Evolutionary conservation across 30 jellyfish, hydroid and myxozoan genomes (phyloP).

Genomic region (Aurelia coerulea): DNA sequence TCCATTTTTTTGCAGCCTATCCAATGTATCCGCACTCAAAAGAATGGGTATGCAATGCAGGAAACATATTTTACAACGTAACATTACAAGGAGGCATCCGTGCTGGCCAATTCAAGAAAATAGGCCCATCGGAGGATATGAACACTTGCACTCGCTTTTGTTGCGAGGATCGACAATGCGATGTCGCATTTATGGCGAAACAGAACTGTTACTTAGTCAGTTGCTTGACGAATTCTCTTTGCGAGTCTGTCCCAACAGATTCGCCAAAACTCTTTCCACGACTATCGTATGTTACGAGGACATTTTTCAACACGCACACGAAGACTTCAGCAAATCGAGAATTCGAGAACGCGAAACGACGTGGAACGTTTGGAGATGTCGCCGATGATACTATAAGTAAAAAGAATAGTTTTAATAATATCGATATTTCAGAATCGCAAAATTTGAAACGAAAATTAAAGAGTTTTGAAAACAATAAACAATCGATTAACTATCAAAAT

Average conservation of each 20-base stretch:
- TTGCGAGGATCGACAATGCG: constrained; percentile 94
- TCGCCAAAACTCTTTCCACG: constrained; percentile 78
- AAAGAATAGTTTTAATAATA: background rate
- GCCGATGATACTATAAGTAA: constrained; percentile 32
- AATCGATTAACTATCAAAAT: background rate
- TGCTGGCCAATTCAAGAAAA: constrained; percentile 92
- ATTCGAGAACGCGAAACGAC: constrained; percentile 2
- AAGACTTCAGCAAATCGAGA: constrained; percentile 23
- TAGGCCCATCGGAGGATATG: constrained; percentile 80
- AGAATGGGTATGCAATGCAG: constrained; percentile 95
- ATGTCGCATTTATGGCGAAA: constrained; percentile 94
- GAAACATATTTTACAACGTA: constrained; percentile 72
- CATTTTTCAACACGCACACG: constrained; percentile 46
- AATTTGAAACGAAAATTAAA: constrained; percentile 38
- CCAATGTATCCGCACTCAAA: constrained; percentile 82
- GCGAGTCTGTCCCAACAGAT: constrained; percentile 90
- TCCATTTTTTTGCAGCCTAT: constrained; percentile 49
- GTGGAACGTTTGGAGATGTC: constrained; percentile 53
- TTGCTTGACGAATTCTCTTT: constrained; percentile 79
- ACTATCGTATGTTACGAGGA: constrained; percentile 77
- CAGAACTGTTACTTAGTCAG: constrained; percentile 90
- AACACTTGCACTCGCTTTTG: constrained; percentile 79
- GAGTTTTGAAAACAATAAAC: constrained; percentile 19
- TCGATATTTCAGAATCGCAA: constrained; percentile 47
- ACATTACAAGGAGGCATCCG: constrained; percentile 95